Percentiles rank a stretch among this genome's conserved stretches.
Evolutionary conservation across 2,888 invertebrate genomes (phyloP).

Genomic region (Pachymerium ferrugineum): DNA sequence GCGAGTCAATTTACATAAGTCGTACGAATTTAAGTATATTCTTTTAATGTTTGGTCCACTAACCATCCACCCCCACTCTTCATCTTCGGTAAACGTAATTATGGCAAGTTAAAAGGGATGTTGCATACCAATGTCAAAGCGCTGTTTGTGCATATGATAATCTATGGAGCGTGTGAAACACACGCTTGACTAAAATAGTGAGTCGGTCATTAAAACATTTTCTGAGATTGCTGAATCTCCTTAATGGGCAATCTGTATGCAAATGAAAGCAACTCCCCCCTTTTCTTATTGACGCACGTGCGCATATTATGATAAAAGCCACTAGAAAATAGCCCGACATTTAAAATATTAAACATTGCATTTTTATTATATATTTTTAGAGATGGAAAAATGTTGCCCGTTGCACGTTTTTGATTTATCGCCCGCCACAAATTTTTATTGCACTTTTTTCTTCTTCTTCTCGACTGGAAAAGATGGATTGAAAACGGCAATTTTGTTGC

Average conservation of each 20-base stretch:
- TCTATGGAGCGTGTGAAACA: slow-evolving; percentile 24
- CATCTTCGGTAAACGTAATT: slow-evolving; percentile 17
- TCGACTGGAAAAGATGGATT: slow-evolving; percentile 24
- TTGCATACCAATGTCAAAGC: slow-evolving; percentile 27
- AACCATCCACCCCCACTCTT: no score
- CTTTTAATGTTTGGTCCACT: slow-evolving; percentile 12
- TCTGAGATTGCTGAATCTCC: slow-evolving; percentile 25
- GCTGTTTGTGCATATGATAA: slow-evolving; percentile 24
- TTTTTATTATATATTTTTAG: not conserved
- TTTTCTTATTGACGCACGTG: slow-evolving; percentile 10
- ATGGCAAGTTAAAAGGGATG: slow-evolving; percentile 2
- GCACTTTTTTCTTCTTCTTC: slow-evolving; percentile 13
- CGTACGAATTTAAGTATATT: slow-evolving; percentile 14
- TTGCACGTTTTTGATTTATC: slow-evolving; percentile 26
- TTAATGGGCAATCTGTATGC: slow-evolving; percentile 31
- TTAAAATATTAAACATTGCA: slow-evolving; percentile 22
- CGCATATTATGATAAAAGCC: no score
- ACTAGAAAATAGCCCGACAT: not conserved
- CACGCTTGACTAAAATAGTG: slow-evolving; percentile 22
- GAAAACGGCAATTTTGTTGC: slow-evolving; percentile 19
- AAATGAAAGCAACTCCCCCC: slow-evolving; percentile 8
- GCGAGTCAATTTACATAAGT: slow-evolving; percentile 14
- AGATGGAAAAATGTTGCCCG: not conserved
- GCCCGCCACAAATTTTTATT: slow-evolving; percentile 26
- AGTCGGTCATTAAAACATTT: slow-evolving; percentile 20